Evolutionary conservation across 2,888 invertebrate species (phyloP), one percentile per base, ranked within the genome.

Genomic region (Agonopterix arenella): DNA sequence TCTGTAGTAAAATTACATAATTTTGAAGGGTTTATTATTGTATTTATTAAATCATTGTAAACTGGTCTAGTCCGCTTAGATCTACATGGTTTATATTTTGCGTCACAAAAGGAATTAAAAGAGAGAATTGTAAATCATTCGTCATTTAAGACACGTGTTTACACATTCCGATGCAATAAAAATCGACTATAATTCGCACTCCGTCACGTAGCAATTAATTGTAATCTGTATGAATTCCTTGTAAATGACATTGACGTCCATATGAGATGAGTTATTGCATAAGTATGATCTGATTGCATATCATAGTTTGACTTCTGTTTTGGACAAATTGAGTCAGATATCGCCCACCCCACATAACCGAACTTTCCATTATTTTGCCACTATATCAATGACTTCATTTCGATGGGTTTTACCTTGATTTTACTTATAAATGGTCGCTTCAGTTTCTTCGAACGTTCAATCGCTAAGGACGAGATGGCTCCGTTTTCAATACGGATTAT

Each of bases 381-480:
- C 59, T 58, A 55, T 46, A 60, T 51, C 59, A 60, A 56, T 59
- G 59, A 63, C 59, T 58, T 53, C 46, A 60, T 51, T 59, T 60
- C 55, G n/a, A 40, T 40, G 40, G n/a, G 3, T 40, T 40, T 40
- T 55, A 53, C 18, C 1, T 40, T 10, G n/a, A 2, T 40, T 40
- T 40, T 55, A 53, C 18, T 3, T 56, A 68, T 60, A 62, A 57
- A 59, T 57, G 49, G 52, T 56, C 61, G 72, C 66, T 70, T 70
- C 60, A 72, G 61, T 67, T 66, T 65, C 61, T 28, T 28, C 58
- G 51, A 52, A 57, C 59, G 61, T 58, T 51, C 7, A 28, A 28
- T 5, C 57, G 52, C 59, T 76, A 77, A 77, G 76, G 80, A 70
- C 72, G 68, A 58, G 57, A 63, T 66, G 72, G 71, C 74, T 67